Percentiles rank a stretch among this genome's conserved stretches.
These are phyloP conservation scores for Cepphus grylle DNA, from an alignment of 2,113 vertebrate species.

Conservation along the genomic window DNA sequence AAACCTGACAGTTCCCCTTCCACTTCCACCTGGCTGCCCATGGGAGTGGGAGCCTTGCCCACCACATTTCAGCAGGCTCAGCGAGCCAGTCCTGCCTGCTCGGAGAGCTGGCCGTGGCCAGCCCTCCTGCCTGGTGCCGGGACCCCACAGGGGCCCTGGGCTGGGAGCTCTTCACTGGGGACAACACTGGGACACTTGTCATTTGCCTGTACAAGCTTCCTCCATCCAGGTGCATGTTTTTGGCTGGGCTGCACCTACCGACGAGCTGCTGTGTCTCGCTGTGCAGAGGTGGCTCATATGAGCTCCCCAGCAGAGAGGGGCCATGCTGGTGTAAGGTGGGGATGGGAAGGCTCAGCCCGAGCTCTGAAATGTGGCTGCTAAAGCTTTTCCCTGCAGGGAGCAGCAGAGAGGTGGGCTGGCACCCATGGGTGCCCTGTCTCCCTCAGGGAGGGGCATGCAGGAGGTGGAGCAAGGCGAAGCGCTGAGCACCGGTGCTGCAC, in stretches of 20 bases:
- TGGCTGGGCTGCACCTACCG: not conserved
- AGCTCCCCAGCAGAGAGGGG: not conserved
- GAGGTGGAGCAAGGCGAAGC: not conserved
- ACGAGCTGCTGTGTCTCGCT: rapidly evolving
- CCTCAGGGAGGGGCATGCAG: not conserved
- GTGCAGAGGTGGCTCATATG: not conserved
- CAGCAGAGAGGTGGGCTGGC: not conserved
- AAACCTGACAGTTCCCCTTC: not conserved
- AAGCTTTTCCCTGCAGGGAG: not conserved
- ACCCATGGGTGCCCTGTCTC: not conserved
- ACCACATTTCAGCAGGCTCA: not conserved
- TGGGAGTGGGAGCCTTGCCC: not conserved
- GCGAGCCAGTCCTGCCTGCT: not conserved
- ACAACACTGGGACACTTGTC: not conserved
- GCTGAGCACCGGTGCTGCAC: not conserved
- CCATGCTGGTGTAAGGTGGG: not conserved
- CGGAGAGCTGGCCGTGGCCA: not conserved
- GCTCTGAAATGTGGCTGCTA: not conserved
- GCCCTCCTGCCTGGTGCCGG: not conserved
- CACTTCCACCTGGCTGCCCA: not conserved
- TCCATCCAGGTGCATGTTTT: not conserved
- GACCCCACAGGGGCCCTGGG: rapidly evolving
- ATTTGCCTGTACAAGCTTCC: not conserved
- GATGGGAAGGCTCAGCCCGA: not conserved
- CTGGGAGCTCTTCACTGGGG: not conserved